Base-by-base conservation (phyloP, 1,140 invertebrate species). In the Macrocentrus cingulum region DNA sequence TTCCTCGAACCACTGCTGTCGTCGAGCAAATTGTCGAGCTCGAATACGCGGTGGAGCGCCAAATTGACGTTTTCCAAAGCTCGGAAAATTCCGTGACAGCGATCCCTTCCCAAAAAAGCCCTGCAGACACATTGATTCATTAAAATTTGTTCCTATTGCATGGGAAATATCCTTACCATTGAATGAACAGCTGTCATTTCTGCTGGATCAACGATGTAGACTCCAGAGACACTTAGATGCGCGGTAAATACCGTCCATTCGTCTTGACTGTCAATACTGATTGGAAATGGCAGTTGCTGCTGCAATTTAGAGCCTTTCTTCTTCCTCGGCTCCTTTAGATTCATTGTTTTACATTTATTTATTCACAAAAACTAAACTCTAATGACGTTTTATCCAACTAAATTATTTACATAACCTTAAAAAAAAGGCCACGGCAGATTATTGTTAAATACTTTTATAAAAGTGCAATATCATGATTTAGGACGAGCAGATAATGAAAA, bases 71-170 rank as follows among this genome's bases (percentile, higher is more conserved):
- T 78, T 76, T 9, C 75, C 72, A 64, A 80, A 79, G 20, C 71
- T 71, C 23, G 87, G 87, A 62, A 79, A 81, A 29, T 84, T 83
- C 36, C 84, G 79, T 0, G 87, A 89, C 8, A 82, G 68, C 25
- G 83, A 85, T 23, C 87, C 87, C 81, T 90, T 90, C 1, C 89
- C 89, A 79, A 88, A 91, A 72, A 81, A 88, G 7, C 89, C 88
- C 79, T 81, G 39, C 15, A 62, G 61, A 60, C 39, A 52, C 54
- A 60, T 42, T 46, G 18, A 51, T 39, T n/a, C 7, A 57, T 29
- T 15, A 19, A 22, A 59, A 44, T n/a, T 20, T 15, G 4, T 37
- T 23, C 1, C 11, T 16, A 42, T 18, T 9, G 22, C 16, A 16
- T 5, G 22, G 18, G 13, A 36, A 19, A 18, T 32, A 44, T 41